These are phyloP conservation scores for Melanostoma scalare DNA, from an alignment of 2,888 invertebrate species.

Conservation along the genomic window DNA sequence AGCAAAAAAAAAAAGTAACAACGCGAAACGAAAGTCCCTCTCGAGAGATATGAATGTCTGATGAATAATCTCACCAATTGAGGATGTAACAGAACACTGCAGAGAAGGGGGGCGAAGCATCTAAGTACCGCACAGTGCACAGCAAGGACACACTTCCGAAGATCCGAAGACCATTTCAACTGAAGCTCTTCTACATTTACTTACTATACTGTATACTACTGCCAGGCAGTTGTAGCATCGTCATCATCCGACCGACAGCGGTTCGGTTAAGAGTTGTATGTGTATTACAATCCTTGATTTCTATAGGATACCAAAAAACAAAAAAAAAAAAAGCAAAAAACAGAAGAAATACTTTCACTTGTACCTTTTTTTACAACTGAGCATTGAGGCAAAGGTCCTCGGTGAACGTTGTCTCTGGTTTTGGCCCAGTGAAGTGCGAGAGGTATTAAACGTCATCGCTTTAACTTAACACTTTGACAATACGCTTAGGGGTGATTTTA, in stretches of 20 bases:
- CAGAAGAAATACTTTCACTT: slow-evolving; percentile 68
- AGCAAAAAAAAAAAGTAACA: slow-evolving; percentile 10
- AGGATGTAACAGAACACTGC: slow-evolving; percentile 54
- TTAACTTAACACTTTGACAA: slow-evolving; percentile 74
- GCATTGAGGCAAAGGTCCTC: slow-evolving; percentile 14
- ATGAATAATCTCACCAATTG: slow-evolving; percentile 73
- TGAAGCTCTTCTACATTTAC: slow-evolving; percentile 31
- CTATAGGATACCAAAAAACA: slow-evolving; percentile 3
- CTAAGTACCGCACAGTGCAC: slow-evolving; percentile 45
- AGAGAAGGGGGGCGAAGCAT: slow-evolving; percentile 13
- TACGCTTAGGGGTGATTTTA: slow-evolving; percentile 81
- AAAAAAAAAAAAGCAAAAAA: too few species aligned
- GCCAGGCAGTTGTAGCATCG: slow-evolving; percentile 25
- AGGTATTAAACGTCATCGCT: slow-evolving; percentile 69
- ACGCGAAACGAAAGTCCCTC: slow-evolving; percentile 70
- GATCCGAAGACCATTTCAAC: slow-evolving; percentile 61
- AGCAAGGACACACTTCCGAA: slow-evolving; percentile 69
- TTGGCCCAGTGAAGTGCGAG: background rate
- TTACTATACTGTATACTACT: too few species aligned
- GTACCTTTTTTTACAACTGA: slow-evolving; percentile 24
- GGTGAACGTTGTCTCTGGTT: slow-evolving; percentile 17
- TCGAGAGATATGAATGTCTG: slow-evolving; percentile 73
- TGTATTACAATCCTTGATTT: slow-evolving; percentile 47
- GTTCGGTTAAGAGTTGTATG: slow-evolving; percentile 11
- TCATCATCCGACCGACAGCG: slow-evolving; percentile 61